phyloP scores from a whole-genome alignment of 2,113 vertebrate species.

The Sula dactylatra region DNA sequence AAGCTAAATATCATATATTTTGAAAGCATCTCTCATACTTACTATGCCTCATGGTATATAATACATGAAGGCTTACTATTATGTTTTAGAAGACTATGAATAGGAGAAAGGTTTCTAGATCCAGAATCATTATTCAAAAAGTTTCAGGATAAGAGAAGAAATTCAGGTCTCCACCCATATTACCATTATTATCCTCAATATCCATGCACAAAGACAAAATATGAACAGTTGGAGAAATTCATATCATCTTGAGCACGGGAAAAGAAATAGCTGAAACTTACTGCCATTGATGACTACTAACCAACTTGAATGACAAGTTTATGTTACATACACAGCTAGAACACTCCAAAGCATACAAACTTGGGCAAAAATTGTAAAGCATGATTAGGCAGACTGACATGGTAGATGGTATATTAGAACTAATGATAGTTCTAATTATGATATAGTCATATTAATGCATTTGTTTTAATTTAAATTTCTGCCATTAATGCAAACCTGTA shows the following conservation, averaged over 20 bases:
- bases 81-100: not conserved
- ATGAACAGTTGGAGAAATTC: not conserved
- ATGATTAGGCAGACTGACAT: not conserved
- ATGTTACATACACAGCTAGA: fast-evolving
- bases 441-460: not conserved
- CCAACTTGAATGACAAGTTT: not conserved
- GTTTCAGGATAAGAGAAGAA: not conserved
- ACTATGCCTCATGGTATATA: not conserved
- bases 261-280: not conserved
- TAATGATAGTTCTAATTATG: not conserved
- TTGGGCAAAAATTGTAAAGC: not conserved
- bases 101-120: not conserved
- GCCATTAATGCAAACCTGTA: not conserved
- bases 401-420: not conserved
- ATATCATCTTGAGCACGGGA: not conserved
- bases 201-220: not conserved
- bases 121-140: not conserved
- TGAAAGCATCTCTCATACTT: not conserved
- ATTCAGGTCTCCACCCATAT: not conserved
- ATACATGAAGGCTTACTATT: not conserved
- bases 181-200: not conserved
- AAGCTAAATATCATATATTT: not conserved
- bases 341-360: not conserved
- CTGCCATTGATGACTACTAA: not conserved
- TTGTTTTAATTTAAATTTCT: not conserved